Evolutionary conservation across 2,888 invertebrate genomes (phyloP), one percentile per base, ranked within the genome.

Genomic region (Rotaria macrura): DNA sequence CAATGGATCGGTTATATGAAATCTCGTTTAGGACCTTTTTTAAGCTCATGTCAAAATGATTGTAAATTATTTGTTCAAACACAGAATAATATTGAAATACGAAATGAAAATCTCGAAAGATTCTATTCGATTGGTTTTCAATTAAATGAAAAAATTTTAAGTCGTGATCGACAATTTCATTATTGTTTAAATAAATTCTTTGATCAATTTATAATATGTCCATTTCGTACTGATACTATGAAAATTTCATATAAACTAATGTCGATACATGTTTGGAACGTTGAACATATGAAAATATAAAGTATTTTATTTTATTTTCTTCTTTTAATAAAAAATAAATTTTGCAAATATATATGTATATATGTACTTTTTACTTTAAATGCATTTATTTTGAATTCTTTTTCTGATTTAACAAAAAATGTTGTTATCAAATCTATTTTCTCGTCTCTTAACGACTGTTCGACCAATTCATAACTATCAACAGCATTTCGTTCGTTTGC

Each of bases 91-190:
- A 1, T 43, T 43, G 43, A 79, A n/a, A 43, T 12, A 79, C 2
- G 43, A 14, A 25, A 43, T 17, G 7, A 40, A 3, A n/a, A 43
- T 43, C 43, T 43, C n/a, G 79, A 79, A 40, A 34, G 34, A 65
- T 65, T 20, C 38, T 65, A 65, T 20, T 65, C 34, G 1, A 34
- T 65, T 65, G 65, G 34, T 38, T 79, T 79, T 79, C 43, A 40
- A 79, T 3, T 79, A 7, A 14, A 40, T 79, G 79, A 79, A 79
- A 10, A 79, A 25, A 25, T n/a, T 6, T 14, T 79, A 14, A 79
- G 79, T 79, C 79, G 79, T 25, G 25, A 79, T 79, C 79, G 79
- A 79, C 10, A 40, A 79, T 79, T 79, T n/a, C 43, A 79, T 43
- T 43, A 79, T 43, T n/a, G 6, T 25, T 79, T 79, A n/a, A 79